Conservation (phyloP, 2,113 vertebrate genomes). For the Chitala chitala region DNA sequence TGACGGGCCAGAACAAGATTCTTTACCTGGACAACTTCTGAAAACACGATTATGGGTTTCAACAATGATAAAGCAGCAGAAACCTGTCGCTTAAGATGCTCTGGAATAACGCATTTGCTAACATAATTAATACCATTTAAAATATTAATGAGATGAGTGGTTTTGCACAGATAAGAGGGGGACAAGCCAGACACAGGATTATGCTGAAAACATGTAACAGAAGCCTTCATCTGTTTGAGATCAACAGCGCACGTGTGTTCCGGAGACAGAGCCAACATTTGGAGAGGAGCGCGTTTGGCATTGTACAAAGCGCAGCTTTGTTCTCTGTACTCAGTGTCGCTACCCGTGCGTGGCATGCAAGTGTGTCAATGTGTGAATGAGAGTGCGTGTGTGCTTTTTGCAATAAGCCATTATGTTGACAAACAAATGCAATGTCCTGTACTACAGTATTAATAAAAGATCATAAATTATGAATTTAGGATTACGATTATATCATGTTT, state of each 20-base stretch:
- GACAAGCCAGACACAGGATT: neutral
- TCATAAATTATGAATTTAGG: no score
- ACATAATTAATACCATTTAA: neutral
- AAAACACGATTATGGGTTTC: no score
- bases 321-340: no score
- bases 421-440: no score
- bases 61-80: no score
- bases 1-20: neutral
- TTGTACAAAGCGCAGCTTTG: neutral
- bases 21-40: neutral
- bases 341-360: no score
- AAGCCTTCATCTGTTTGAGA: neutral
- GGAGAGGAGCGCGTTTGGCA: neutral
- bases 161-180: neutral
- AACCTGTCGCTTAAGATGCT: constrained; percentile 1
- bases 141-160: neutral
- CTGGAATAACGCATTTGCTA: neutral
- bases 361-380: no score
- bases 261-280: no score
- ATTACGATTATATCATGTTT: no score
- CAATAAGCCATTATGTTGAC: no score
- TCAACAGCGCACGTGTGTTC: neutral
- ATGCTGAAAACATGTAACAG: neutral
- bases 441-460: no score
- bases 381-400: no score